phyloP scores from a whole-genome alignment of 35 echinoderm and acorn worm species.

The Heliocidaris tuberculata region DNA sequence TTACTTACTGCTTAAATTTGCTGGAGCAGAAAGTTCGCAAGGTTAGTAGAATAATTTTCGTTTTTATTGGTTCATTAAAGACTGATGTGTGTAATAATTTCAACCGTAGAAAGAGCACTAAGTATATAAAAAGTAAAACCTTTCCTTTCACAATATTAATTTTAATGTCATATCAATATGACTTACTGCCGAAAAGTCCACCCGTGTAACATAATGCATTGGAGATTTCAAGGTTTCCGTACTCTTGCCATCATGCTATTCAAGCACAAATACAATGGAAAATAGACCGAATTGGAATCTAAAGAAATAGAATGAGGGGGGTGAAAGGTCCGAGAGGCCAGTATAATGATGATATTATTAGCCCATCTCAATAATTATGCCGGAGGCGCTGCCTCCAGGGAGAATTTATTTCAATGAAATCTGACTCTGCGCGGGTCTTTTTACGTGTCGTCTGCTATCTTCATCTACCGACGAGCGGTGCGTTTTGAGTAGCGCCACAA shows the following conservation, averaged over 20 bases:
- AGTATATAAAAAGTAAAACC: too few species aligned
- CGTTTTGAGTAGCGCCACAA: neutral
- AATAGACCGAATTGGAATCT: neutral
- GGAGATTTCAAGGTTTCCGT: neutral
- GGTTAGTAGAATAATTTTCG: too few species aligned
- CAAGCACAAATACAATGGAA: neutral
- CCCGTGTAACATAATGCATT: too few species aligned
- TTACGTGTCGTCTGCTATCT: neutral
- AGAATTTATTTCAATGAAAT: neutral
- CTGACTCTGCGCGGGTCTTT: neutral
- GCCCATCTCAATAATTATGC: neutral
- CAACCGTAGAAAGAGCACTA: too few species aligned
- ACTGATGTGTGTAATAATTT: too few species aligned
- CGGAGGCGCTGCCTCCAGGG: neutral
- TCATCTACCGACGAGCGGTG: neutral
- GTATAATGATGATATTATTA: neutral
- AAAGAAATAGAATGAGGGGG: neutral
- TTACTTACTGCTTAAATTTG: too few species aligned
- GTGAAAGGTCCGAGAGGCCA: neutral
- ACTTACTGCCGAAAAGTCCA: too few species aligned
- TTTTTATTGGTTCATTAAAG: too few species aligned
- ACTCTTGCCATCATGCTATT: neutral
- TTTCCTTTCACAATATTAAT: too few species aligned
- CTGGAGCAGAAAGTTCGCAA: too few species aligned
- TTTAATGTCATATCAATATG: too few species aligned